A percentile compares a stretch with the other conserved stretches of the same genome.
Conservation (phyloP, 2,888 invertebrate genomes). For the Drosophila helvetica region DNA sequence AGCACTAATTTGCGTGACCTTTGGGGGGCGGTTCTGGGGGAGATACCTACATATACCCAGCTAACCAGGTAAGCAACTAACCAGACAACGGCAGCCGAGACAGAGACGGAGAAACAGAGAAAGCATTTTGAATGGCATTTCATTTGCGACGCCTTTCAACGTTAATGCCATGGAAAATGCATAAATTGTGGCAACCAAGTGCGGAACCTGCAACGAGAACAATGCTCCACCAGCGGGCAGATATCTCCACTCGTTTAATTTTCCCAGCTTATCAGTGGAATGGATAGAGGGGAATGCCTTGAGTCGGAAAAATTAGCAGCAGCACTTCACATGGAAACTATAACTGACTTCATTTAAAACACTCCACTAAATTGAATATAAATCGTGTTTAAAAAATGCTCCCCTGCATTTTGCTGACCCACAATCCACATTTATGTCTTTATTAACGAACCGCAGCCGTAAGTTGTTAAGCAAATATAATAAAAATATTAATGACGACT, state of each 20-base stretch:
- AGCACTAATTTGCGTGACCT: slow-evolving; percentile 75
- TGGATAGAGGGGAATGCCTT: background rate
- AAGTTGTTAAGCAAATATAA: slow-evolving; percentile 55
- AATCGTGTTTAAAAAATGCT: background rate
- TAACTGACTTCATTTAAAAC: background rate
- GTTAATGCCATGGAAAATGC: slow-evolving; percentile 75
- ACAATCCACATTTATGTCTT: slow-evolving; percentile 58
- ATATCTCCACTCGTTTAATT: slow-evolving; percentile 27
- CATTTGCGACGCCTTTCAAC: slow-evolving; percentile 72
- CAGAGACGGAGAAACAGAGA: slow-evolving; percentile 1
- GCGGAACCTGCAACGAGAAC: slow-evolving; percentile 59
- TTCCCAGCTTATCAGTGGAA: slow-evolving; percentile 60
- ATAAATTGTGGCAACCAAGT: slow-evolving; percentile 70
- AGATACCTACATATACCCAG: slow-evolving; percentile 1
- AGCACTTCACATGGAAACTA: background rate
- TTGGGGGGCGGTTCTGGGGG: slow-evolving; percentile 28
- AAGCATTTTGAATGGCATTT: slow-evolving; percentile 69
- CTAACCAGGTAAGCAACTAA: slow-evolving; percentile 66
- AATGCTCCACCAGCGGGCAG: slow-evolving; percentile 37
- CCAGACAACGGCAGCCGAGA: slow-evolving; percentile 37
- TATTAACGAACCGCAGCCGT: slow-evolving; percentile 69
- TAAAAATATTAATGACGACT: slow-evolving; percentile 72
- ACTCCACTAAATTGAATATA: background rate
- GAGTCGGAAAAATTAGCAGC: background rate
- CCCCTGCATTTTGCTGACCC: slow-evolving; percentile 1